Conservation (phyloP, 2,113 vertebrate species). For the Megalops atlanticus region DNA sequence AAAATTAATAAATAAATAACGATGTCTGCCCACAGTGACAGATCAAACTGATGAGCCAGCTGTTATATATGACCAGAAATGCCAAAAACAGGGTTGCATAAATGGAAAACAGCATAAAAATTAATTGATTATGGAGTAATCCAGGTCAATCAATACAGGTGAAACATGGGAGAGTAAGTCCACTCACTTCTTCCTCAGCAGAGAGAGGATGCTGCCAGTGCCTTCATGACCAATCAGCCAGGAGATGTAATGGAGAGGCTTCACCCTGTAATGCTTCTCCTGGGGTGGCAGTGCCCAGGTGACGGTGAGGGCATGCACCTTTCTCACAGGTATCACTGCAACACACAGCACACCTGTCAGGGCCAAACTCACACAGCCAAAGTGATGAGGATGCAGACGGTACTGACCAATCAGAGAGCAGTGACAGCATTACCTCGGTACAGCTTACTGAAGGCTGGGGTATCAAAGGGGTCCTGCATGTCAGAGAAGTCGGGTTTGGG, state of each 20-base stretch:
- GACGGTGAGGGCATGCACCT: slow-evolving; percentile 90
- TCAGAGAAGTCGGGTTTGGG: slow-evolving; percentile 81
- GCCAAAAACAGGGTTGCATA: too few relatives aligned
- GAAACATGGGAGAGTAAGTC: slow-evolving; percentile 41
- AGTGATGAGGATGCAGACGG: neutral
- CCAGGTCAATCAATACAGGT: neutral
- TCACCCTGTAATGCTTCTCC: slow-evolving; percentile 90
- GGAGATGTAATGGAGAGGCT: slow-evolving; percentile 94
- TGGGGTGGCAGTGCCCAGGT: slow-evolving; percentile 94
- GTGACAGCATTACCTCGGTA: slow-evolving; percentile 82
- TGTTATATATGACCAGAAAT: too few relatives aligned
- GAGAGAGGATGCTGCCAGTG: slow-evolving; percentile 89
- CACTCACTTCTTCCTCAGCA: slow-evolving; percentile 89
- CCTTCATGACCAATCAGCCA: slow-evolving; percentile 97
- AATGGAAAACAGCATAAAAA: too few relatives aligned
- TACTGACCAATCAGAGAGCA: neutral
- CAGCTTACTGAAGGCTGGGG: slow-evolving; percentile 87
- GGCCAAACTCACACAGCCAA: neutral
- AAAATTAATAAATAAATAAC: neutral
- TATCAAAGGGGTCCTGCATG: slow-evolving; percentile 88
- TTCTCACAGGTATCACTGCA: slow-evolving; percentile 92
- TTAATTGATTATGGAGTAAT: slow-evolving; percentile 6
- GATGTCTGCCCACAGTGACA: too few relatives aligned
- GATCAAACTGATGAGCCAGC: too few relatives aligned
- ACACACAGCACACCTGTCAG: slow-evolving; percentile 40